Evolutionary conservation across 2,113 vertebrate genomes (phyloP), one percentile per base, ranked within the genome.

Genomic region (Planiliza haematocheilus): DNA sequence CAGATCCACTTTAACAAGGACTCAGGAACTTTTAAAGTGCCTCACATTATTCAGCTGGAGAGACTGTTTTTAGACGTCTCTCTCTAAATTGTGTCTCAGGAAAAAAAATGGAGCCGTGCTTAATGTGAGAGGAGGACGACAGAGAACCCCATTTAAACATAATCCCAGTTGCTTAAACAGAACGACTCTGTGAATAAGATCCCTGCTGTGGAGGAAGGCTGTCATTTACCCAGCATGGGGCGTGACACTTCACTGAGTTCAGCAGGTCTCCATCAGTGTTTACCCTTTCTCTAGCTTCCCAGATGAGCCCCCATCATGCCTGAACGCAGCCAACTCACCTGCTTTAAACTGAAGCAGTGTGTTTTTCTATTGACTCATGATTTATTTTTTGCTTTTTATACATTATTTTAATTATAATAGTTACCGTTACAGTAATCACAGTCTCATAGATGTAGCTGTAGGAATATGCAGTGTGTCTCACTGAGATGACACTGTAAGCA

Each of bases 151-250:
- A 83, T 83, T 77, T 83, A 67, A 75, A 58, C 78, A 58, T 77
- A 79, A 84, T 86, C 69, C 81, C 51, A 45, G 48, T 81, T 77
- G 55, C 82, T 87, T 75, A 75, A 82, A 85, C 79, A 82, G 85
- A 93, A 79, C 53, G 7, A 76, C 70, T 75, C 34, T 18, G 71
- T 83, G 82, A 77, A 84, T 84, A 67, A 86, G 81, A 68, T 57
- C 80, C 79, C 79, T 0, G 6, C 81, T 81, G 77, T 70, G 79
- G 67, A 87, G 81, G 72, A 83, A 75, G 82, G 68, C 85, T 90
- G 84, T 86, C 81, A 86, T 88, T 91, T 88, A 87, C 84, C 67
- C 85, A 75, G 85, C 76, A 67, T 71, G 81, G 61, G 72, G 53
- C 59, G 81, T 79, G 84, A 86, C 86, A 84, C 86, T 83, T 75